Evolutionary conservation across 2,888 invertebrate genomes (phyloP), one percentile per base, ranked within the genome.

Genomic region (Pristionchus maxplancki): DNA sequence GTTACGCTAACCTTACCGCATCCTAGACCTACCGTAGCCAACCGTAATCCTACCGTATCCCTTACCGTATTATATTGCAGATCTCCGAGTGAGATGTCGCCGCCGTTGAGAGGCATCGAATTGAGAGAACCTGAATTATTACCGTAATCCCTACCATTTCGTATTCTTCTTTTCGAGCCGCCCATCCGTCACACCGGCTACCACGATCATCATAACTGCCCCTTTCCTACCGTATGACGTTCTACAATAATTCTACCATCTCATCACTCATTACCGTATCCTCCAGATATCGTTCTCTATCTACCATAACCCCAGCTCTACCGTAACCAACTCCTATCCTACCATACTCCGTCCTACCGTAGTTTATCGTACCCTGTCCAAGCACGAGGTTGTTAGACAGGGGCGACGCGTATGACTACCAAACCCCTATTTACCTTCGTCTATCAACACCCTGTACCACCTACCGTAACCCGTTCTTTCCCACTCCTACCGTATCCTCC

Each of bases 41-140:
- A 71, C 37, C 24, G 37, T 37, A 8, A 58, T 8, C 20, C 58
- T 58, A 58, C 20, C 5, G 58, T n/a, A 58, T 24, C 31, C 64
- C 78, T 78, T 8, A 78, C 78, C 44, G n/a, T 24, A 24, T 40
- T 40, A 37, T 83, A 83, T 31, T 31, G 34, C 11, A 83, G 83
- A 13, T 31, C 85, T 1, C 44, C 85, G 13, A 85, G 85, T 9
- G 85, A 28, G 40, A 85, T 20, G 31, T 85, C 85, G 13, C 40
- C 40, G 17, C 85, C 85, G 64, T 85, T 85, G 28, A 85, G 85
- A 0, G 83, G 83, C 58, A 83, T 20, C n/a, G 34, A 20, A 31
- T 58, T 58, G 8, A 84, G 83, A 1, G 53, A 15, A 64, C 64
- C 64, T 40, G 85, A 85, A 40, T 15, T 67, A 8, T 24, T 40